phyloP scores from a whole-genome alignment of 1,140 invertebrate species.

The Arion vulgaris region DNA sequence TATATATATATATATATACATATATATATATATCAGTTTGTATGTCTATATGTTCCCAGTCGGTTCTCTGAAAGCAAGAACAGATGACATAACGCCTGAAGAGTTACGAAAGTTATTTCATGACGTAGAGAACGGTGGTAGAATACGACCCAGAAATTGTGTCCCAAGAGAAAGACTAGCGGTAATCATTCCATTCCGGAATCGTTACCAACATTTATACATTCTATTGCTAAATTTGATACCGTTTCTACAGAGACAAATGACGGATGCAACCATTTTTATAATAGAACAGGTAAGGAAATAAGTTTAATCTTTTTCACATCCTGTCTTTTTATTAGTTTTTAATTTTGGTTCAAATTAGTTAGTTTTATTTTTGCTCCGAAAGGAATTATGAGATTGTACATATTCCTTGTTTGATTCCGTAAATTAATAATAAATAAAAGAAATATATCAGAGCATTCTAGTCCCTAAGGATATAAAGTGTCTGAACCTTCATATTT shows the following conservation, averaged over 20 bases:
- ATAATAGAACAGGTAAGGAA: constrained; percentile 1
- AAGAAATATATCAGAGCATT: too few species aligned
- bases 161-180: background rate
- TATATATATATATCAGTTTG: too few species aligned
- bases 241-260: background rate
- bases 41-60: background rate
- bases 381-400: too few species aligned
- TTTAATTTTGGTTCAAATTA: too few species aligned
- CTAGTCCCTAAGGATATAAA: too few species aligned
- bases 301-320: too few species aligned
- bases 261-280: background rate
- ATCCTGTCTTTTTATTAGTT: too few species aligned
- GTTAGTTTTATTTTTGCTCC: too few species aligned
- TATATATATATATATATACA: too few species aligned
- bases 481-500: too few species aligned
- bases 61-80: background rate
- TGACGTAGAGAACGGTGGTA: constrained; percentile 15
- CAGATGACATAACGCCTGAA: background rate
- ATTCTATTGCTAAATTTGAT: background rate
- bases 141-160: constrained; percentile 2
- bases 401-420: too few species aligned
- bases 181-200: constrained; percentile 6
- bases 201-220: background rate
- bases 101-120: background rate
- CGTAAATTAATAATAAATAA: too few species aligned